These are phyloP conservation scores for Rhynchotus rufescens DNA, from an alignment of 2,797 vertebrate species.

Conservation along the genomic window DNA sequence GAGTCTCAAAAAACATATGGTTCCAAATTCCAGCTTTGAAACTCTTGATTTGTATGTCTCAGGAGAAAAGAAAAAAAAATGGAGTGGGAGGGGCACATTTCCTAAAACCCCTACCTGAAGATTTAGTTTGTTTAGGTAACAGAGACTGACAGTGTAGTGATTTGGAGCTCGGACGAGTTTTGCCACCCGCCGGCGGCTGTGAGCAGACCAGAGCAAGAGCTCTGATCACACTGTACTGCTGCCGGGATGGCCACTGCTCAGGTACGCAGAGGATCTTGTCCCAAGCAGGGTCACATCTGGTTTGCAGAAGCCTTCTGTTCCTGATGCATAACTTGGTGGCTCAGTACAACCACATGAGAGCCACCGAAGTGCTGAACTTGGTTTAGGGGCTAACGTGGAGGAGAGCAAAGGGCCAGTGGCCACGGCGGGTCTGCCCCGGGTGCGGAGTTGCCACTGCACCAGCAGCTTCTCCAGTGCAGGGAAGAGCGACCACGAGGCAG, in stretches of 20 bases:
- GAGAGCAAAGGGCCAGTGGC: neutral
- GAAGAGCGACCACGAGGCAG: neutral
- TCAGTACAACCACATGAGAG: neutral
- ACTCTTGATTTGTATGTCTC: neutral
- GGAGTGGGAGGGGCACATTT: neutral
- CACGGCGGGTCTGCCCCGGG: neutral
- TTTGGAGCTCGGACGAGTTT: neutral
- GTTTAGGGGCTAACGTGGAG: neutral
- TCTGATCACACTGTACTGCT: neutral
- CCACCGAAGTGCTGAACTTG: neutral
- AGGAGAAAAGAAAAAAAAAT: neutral
- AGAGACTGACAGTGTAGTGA: neutral
- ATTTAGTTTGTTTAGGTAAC: neutral
- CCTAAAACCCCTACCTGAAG: neutral
- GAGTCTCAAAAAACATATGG: neutral
- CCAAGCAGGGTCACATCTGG: neutral
- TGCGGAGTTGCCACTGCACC: neutral
- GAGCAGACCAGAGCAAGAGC: neutral
- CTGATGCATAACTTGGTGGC: rapidly evolving
- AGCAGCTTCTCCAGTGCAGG: neutral
- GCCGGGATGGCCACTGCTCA: neutral
- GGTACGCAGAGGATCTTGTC: neutral
- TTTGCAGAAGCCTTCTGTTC: neutral
- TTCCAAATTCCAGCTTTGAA: neutral
- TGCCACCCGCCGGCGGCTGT: neutral